Percentiles rank a stretch among this genome's conserved stretches.
phyloP scores from a whole-genome alignment of 2,888 invertebrate species.

The Plebejus melissa region DNA sequence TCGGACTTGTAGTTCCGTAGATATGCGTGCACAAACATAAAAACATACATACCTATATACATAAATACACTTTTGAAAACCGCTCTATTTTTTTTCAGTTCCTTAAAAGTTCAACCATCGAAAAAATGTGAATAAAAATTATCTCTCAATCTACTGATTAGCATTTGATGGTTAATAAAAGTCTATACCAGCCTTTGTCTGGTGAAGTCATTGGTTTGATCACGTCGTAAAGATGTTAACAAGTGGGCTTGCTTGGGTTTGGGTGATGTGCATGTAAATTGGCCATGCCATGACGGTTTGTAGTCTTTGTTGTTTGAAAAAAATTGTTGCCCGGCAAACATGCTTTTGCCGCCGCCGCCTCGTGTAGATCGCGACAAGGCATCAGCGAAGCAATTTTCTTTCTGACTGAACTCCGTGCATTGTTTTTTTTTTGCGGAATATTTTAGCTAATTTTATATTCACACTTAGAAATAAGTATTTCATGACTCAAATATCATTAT shows the following conservation, averaged over 20 bases:
- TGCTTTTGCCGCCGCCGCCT: no score
- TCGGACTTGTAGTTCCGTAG: no score
- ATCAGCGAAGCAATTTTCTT: not conserved
- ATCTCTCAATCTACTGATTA: not conserved
- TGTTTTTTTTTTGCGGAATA: no score
- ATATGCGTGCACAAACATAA: no score
- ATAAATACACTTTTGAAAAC: no score
- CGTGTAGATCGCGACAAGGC: not conserved
- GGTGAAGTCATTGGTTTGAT: not conserved
- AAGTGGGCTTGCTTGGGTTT: not conserved
- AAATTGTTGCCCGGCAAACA: no score
- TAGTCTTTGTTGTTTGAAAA: no score
- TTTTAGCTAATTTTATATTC: no score
- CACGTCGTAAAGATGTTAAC: constrained; percentile 5
- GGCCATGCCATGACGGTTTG: not conserved
- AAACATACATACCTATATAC: no score
- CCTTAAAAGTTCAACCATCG: not conserved
- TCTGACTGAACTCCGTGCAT: no score
- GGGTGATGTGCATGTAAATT: not conserved
- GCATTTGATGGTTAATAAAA: constrained; percentile 17
- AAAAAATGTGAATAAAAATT: not conserved
- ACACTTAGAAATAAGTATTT: no score
- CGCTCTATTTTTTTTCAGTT: not conserved
- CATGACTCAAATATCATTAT: no score
- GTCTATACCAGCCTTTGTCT: not conserved